These are phyloP conservation scores for Hypomesus transpacificus DNA, from an alignment of 2,113 vertebrate species.

Conservation along the genomic window DNA sequence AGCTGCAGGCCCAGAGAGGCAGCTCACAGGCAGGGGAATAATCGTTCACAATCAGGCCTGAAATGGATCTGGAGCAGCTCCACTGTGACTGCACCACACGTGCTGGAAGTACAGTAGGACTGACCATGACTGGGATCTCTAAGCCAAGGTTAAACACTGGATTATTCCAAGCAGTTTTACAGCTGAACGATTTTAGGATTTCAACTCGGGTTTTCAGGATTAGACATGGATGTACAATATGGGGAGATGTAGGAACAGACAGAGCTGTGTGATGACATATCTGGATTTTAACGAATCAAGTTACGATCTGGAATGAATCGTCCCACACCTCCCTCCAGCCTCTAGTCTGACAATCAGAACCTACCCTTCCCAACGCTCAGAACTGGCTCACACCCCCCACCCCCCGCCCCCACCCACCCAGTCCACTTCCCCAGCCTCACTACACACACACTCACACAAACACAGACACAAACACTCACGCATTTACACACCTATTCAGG, in stretches of 20 bases:
- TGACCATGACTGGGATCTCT: no score
- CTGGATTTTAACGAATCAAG: no score
- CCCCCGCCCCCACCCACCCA: no score
- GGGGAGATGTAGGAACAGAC: no score
- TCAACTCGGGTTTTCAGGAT: no score
- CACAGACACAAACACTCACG: background rate
- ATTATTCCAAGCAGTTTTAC: background rate
- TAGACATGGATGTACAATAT: no score
- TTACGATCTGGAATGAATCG: background rate
- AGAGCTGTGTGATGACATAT: no score
- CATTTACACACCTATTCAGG: background rate
- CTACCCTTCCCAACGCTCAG: background rate
- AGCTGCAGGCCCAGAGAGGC: conserved; percentile 24
- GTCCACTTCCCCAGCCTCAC: background rate
- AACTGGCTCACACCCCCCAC: no score
- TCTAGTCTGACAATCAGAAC: conserved; percentile 21
- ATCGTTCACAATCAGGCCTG: conserved; percentile 58
- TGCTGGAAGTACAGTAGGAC: background rate
- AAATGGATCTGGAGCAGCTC: conserved; percentile 50
- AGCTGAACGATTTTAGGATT: background rate
- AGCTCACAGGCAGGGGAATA: conserved; percentile 40
- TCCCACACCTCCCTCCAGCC: background rate
- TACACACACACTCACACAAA: background rate
- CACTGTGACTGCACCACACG: conserved; percentile 34
- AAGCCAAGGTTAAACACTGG: background rate